Evolutionary conservation across 2,888 invertebrate species (phyloP).

Genomic region (Dicycla oo): DNA sequence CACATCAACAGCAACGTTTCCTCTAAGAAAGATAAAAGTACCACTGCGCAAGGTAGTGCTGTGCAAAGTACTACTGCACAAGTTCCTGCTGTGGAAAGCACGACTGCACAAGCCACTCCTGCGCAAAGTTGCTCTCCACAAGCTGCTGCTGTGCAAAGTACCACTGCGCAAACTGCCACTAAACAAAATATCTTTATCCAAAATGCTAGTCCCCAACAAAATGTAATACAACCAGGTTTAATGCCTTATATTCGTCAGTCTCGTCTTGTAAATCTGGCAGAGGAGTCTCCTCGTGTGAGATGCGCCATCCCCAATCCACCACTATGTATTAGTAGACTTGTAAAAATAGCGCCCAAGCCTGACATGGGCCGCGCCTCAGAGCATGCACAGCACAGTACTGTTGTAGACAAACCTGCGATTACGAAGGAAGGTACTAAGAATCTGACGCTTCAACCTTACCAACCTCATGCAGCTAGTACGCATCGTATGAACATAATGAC

Average conservation of each 20-base stretch:
- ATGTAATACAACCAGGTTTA: conserved; percentile 7
- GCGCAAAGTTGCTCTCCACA: not conserved
- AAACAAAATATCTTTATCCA: not conserved
- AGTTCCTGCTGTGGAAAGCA: not conserved
- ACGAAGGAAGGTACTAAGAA: not conserved
- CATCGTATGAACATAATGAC: conserved; percentile 9
- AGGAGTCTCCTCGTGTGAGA: not conserved
- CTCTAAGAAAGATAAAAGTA: conserved; percentile 10
- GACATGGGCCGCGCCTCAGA: too few species aligned
- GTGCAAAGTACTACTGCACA: too few species aligned
- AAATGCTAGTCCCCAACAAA: not conserved
- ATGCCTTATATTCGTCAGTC: conserved; percentile 38
- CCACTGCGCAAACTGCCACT: not conserved
- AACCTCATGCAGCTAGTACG: not conserved
- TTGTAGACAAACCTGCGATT: too few species aligned
- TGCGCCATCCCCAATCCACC: too few species aligned
- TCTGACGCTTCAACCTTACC: not conserved
- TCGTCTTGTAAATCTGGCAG: not conserved
- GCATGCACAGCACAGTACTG: not conserved
- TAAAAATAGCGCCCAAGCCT: conserved; percentile 10
- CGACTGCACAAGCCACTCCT: not conserved
- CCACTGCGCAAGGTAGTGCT: too few species aligned
- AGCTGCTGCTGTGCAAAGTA: not conserved
- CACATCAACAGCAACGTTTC: not conserved
- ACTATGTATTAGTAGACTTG: rapidly evolving